Evolutionary conservation across 1,140 invertebrate species (phyloP).

Genomic region (Drosophila bocqueti): DNA sequence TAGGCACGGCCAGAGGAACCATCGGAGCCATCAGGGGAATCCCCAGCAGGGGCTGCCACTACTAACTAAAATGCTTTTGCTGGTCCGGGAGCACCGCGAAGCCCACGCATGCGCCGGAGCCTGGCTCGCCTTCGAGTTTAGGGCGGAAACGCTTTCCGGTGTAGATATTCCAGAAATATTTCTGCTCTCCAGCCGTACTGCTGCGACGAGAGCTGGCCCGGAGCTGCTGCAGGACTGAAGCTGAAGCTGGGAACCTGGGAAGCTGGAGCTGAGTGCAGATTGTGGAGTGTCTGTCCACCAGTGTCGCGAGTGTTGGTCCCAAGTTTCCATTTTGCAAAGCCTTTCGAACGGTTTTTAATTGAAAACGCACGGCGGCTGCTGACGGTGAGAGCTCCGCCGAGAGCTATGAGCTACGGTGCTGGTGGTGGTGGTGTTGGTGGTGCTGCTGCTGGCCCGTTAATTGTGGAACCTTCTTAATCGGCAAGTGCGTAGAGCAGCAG

Average conservation of each 20-base stretch:
- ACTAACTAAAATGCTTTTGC: background rate
- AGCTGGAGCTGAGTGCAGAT: slow-evolving; percentile 24
- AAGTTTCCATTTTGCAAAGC: slow-evolving; percentile 36
- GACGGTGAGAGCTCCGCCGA: slow-evolving; percentile 9
- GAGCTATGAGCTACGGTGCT: slow-evolving; percentile 14
- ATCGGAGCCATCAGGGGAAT: background rate
- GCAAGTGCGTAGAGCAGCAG: slow-evolving; percentile 18
- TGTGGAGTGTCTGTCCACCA: slow-evolving; percentile 4
- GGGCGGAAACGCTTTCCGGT: slow-evolving; percentile 82
- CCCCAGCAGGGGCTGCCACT: slow-evolving; percentile 10
- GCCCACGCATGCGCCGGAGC: slow-evolving; percentile 58
- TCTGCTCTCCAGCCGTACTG: slow-evolving; percentile 61
- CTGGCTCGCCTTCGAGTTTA: slow-evolving; percentile 42
- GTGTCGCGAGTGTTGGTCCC: slow-evolving; percentile 22
- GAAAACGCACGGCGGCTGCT: slow-evolving; percentile 16
- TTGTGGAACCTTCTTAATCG: slow-evolving; percentile 24
- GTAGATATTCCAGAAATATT: slow-evolving; percentile 84
- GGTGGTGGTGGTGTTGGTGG: too few species aligned
- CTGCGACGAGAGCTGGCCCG: slow-evolving; percentile 34
- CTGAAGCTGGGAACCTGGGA: background rate
- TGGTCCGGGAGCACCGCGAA: slow-evolving; percentile 16
- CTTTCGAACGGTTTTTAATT: slow-evolving; percentile 62
- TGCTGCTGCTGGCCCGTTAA: slow-evolving; percentile 5
- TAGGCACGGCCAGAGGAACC: background rate
- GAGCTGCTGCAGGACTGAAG: slow-evolving; percentile 21